Percentiles rank a stretch among this genome's conserved stretches.
phyloP scores from a whole-genome alignment of 2,797 vertebrate genomes.

The Alectoris magna region DNA sequence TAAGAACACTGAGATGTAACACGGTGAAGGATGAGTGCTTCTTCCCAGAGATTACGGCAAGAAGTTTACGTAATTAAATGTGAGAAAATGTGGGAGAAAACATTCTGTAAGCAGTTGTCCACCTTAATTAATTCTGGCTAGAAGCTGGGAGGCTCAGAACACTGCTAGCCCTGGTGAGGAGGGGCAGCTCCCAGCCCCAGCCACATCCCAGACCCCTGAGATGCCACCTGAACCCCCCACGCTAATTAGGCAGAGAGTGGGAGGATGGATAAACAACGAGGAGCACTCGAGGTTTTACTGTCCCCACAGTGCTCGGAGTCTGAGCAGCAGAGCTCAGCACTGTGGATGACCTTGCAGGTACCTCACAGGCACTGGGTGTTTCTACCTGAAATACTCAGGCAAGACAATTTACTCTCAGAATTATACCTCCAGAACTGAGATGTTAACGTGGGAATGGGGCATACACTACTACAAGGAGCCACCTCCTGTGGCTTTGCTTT shows the following conservation, averaged over 20 bases:
- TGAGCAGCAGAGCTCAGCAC: background rate
- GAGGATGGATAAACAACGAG: conserved; percentile 17
- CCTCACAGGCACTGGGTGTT: background rate
- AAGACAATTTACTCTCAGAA: background rate
- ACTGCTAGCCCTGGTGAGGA: background rate
- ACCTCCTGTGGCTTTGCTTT: background rate
- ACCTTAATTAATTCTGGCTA: background rate
- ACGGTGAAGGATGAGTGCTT: background rate
- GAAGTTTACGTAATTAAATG: background rate
- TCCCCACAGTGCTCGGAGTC: background rate
- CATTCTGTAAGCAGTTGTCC: background rate
- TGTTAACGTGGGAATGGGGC: background rate
- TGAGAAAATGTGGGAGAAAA: conserved; percentile 24
- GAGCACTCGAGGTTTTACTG: conserved; percentile 38
- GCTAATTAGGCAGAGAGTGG: conserved; percentile 32
- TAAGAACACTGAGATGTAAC: background rate
- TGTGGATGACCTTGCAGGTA: background rate
- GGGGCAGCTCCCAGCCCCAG: background rate
- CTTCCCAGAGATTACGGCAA: conserved; percentile 40
- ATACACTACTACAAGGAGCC: background rate
- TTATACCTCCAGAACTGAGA: background rate
- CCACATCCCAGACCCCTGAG: background rate
- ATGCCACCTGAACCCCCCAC: background rate
- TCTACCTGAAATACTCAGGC: background rate
- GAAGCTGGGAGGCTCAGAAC: background rate